Evolutionary conservation across 2,113 vertebrate genomes (phyloP), one percentile per base, ranked within the genome.

Genomic region (Empidonax traillii): DNA sequence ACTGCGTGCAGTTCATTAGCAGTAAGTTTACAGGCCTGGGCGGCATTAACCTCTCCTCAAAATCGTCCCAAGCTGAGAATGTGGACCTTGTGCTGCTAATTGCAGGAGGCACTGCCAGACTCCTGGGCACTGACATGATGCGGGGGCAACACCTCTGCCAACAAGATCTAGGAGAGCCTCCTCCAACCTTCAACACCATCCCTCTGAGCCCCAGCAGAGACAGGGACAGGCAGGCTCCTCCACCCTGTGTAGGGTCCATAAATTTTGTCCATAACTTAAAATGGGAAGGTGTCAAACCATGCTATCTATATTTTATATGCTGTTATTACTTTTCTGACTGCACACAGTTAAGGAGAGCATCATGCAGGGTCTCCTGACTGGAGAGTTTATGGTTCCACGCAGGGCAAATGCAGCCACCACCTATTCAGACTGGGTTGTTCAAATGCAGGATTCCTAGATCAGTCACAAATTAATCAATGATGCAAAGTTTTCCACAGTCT

Each of bases 231-330:
- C 47, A 74, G 76, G 33, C 37, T 95, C 53, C 61, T 94, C 72
- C 27, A 16, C 21, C 53, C 43, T 2, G 0, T 81, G 91, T 93
- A 17, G 30, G 61, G 71, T 47, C 95, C 58, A 73, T 85, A 96
- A 93, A 96, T 97, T 90, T 87, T 62, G 73, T 49, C 89, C 30
- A 8, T 72, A 93, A 94, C 46, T 85, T 89, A 41, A 92, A 97
- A 96, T 10, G 76, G 67, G 79, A 96, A 91, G 14, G 74, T 37
- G 19, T 87, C 5, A 63, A 97, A 97, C 93, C 14, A 30, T 96
- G 66, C 58, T n/a, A 69, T 74, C 90, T 76, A 22, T 71, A 80
- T 83, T 97, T 94, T 80, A 94, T 96, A 97, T 17, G 67, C 67
- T 90, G 61, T 72, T 87, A 27, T 61, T 83, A 86, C 58, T 96